phyloP scores from a whole-genome alignment of 2,113 vertebrate genomes.

The western clawed frog (Xenopus tropicalis) region UCB_Xtro_10.0 CM004449.2:91229001-91229500 shows the following conservation, averaged over 20 bases:
- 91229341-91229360: slow-evolving; percentile 66
- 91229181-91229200: too few relatives aligned
- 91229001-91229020: too few relatives aligned
- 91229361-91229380: slow-evolving; percentile 58
- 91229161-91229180: too few relatives aligned
- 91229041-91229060: too few relatives aligned
- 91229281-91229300: slow-evolving; percentile 58
- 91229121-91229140: too few relatives aligned
- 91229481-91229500: background rate
- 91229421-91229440: background rate
- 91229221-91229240: slow-evolving; percentile 49
- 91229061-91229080: too few relatives aligned
- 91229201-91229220: too few relatives aligned
- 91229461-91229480: background rate
- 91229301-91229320: slow-evolving; percentile 57
- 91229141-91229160: too few relatives aligned
- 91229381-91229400: slow-evolving; percentile 52
- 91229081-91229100: too few relatives aligned
- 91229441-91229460: background rate
- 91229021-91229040: too few relatives aligned
- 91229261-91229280: slow-evolving; percentile 59
- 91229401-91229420: slow-evolving; percentile 18
- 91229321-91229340: slow-evolving; percentile 31
- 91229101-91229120: too few relatives aligned
- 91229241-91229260: slow-evolving; percentile 62